Evolutionary conservation across 2,113 vertebrate genomes (phyloP).

Genomic region (Rhinoptilus africanus): DNA sequence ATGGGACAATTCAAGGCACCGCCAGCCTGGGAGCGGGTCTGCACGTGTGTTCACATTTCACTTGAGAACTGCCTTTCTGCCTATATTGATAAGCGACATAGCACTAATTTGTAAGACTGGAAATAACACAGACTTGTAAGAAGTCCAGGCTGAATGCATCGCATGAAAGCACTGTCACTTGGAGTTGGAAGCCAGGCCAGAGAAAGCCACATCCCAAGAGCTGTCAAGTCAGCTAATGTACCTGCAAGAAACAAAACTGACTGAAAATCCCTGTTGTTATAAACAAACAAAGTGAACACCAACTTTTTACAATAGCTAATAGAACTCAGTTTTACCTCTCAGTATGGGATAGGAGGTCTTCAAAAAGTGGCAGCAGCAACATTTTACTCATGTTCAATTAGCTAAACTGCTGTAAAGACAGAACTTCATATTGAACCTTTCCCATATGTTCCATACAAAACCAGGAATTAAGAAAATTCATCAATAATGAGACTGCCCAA

Average conservation of each 20-base stretch:
- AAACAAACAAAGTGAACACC: background rate
- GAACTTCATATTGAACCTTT: background rate
- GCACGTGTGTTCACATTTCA: background rate
- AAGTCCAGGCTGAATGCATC: background rate
- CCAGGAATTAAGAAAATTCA: background rate
- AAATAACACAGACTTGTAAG: background rate
- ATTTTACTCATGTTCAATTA: background rate
- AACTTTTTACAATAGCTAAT: background rate
- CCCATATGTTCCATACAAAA: background rate
- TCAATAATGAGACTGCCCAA: background rate
- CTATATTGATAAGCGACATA: fast-evolving
- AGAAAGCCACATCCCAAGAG: background rate
- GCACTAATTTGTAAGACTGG: background rate
- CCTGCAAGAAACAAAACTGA: background rate
- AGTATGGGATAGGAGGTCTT: background rate
- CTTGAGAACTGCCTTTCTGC: background rate
- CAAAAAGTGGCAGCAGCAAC: background rate
- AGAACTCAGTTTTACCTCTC: background rate
- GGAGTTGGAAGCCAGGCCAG: background rate
- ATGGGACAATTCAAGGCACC: background rate
- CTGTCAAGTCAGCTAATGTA: background rate
- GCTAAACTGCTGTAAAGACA: background rate
- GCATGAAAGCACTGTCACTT: background rate
- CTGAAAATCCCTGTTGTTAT: background rate
- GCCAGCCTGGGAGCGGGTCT: fast-evolving